phyloP scores from a whole-genome alignment of 2,888 invertebrate genomes.

The Tuta absoluta region DNA sequence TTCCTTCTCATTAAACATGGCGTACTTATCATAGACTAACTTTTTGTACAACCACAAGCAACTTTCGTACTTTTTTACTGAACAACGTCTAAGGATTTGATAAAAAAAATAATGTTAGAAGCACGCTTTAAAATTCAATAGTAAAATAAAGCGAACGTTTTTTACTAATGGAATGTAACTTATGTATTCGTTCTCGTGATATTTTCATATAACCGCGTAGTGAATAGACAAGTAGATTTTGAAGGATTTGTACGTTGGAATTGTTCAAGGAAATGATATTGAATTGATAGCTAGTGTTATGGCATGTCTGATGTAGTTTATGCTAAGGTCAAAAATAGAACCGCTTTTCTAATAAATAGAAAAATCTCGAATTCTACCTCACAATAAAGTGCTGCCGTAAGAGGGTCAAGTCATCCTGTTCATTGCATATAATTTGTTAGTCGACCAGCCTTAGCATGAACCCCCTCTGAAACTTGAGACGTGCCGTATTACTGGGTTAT shows the following conservation, averaged over 20 bases:
- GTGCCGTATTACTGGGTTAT: not conserved
- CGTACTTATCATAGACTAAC: conserved; percentile 25
- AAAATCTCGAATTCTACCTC: not conserved
- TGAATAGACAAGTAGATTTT: conserved; percentile 41
- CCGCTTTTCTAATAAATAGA: not conserved
- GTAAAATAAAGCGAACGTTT: conserved; percentile 35
- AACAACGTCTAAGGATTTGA: conserved; percentile 71
- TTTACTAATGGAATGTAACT: conserved; percentile 63
- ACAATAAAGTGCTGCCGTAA: not conserved
- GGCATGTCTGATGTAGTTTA: not conserved
- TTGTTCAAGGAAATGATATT: conserved; percentile 43
- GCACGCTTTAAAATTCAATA: conserved; percentile 74
- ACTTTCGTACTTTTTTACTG: conserved; percentile 78
- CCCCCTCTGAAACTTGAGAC: not conserved
- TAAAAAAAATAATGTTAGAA: conserved; percentile 60
- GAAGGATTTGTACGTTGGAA: conserved; percentile 66
- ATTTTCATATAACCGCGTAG: conserved; percentile 72
- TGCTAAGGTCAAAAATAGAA: not conserved
- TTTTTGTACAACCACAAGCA: conserved; percentile 71
- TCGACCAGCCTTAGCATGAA: not conserved
- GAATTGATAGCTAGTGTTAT: not conserved
- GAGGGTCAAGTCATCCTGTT: too few species aligned
- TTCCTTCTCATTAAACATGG: conserved; percentile 5
- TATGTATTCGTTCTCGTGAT: conserved; percentile 74
- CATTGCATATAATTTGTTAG: too few species aligned